Base-by-base conservation (phyloP, 1,140 invertebrate genomes). In the Medauroidea extradentata region DNA sequence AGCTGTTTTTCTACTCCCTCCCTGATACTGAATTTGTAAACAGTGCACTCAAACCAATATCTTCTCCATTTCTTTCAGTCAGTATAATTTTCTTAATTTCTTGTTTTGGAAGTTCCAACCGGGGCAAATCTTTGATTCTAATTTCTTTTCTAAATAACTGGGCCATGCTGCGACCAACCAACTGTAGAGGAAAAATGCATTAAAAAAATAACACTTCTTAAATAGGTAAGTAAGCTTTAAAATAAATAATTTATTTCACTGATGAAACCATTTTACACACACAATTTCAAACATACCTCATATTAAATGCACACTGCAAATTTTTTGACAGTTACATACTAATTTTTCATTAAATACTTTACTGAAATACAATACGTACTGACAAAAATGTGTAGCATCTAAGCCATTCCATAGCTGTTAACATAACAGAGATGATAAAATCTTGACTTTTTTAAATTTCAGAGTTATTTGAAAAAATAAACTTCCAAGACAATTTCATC, bases 131-230 rank as follows among this genome's bases (percentile, higher is more conserved):
- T 55, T 85, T 81, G 61, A 94, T 93, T 72, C 86, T 87, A 1
- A 91, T 85, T 76, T 93, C 90, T 66, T 91, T 89, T 49, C 88
- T 88, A 71, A 94, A 94, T 44, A 91, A 75, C 73, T 94, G 88
- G 27, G 91, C 89, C 8, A 91, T 81, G 73, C 85, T 91, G 68
- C 86, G 81, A 1, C 88, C 90, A 58, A 91, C 87, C 59, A 91
- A 78, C 83, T 90, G 75, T 41, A 77, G 75, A 66, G 18, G 57
- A 42, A 38, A 41, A 13, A 4, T 41, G 70, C 43, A 61, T 59
- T 42, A 43, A 65, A 57, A 68, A 51, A 48, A 43, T 53, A 58
- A 8, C 24, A 23, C 29, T 51, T 25, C n/a, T 42, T 38, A 19
- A 34, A 39, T n/a, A 4, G 42, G 58, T 38, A 58, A 16, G 58